Percentiles rank a stretch among this genome's conserved stretches.
These are phyloP conservation scores for Drosophila mercatorum DNA, from an alignment of 2,888 invertebrate genomes.

Conservation along the genomic window DNA sequence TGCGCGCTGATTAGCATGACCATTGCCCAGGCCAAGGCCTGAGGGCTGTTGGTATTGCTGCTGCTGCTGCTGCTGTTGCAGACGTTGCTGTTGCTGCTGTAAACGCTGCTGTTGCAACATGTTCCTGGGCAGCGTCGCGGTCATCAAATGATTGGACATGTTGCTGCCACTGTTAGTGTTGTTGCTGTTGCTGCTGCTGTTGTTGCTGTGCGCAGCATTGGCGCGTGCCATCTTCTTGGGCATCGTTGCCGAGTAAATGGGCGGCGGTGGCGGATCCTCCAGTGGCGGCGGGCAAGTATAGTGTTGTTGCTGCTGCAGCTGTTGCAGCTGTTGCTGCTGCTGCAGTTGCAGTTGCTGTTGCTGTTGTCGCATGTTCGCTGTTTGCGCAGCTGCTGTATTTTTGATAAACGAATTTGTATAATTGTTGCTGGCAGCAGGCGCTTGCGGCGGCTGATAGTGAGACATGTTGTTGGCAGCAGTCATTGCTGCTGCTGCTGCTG, in stretches of 20 bases:
- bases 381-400: slow-evolving; percentile 80
- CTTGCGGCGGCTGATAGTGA: slow-evolving; percentile 75
- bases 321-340: slow-evolving; percentile 54
- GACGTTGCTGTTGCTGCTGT: slow-evolving; percentile 67
- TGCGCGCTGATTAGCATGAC: slow-evolving; percentile 78
- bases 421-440: slow-evolving; percentile 51
- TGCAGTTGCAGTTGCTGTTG: slow-evolving; percentile 57
- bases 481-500: slow-evolving; percentile 5
- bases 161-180: slow-evolving; percentile 33
- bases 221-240: slow-evolving; percentile 73
- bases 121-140: slow-evolving; percentile 82
- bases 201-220: slow-evolving; percentile 48
- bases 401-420: slow-evolving; percentile 81
- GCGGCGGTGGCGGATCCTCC: slow-evolving; percentile 84
- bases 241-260: slow-evolving; percentile 82
- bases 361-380: slow-evolving; percentile 66
- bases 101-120: slow-evolving; percentile 70
- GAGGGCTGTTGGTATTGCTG: slow-evolving; percentile 72
- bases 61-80: slow-evolving; percentile 49
- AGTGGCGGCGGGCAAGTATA: slow-evolving; percentile 83
- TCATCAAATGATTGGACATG: slow-evolving; percentile 66
- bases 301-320: slow-evolving; percentile 68
- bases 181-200: slow-evolving; percentile 24
- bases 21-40: slow-evolving; percentile 57
- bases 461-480: slow-evolving; percentile 45